A percentile compares a stretch with the other conserved stretches of the same genome.
phyloP scores from a whole-genome alignment of 1,140 invertebrate genomes.

The Trialeurodes vaporariorum region DNA sequence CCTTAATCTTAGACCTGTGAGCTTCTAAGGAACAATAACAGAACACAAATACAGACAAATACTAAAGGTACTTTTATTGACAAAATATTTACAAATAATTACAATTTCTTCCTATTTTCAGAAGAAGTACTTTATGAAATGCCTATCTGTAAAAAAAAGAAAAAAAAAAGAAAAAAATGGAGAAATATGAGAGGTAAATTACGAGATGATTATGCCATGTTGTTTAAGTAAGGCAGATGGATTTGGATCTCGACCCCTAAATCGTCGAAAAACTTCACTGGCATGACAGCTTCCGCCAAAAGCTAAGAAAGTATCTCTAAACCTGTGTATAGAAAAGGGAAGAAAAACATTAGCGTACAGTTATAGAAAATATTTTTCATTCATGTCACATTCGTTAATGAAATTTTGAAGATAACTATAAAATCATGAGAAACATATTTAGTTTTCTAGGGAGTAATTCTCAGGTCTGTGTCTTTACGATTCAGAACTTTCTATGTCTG shows the following conservation, averaged over 20 bases:
- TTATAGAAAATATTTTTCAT: constrained; percentile 6
- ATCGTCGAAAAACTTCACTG: constrained; percentile 74
- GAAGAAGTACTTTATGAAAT: neutral
- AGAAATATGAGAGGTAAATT: neutral
- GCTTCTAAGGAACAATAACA: too few species aligned
- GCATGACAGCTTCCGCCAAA: constrained; percentile 65
- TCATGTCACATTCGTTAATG: neutral
- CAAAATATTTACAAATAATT: neutral
- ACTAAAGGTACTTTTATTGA: too few species aligned
- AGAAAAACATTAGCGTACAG: neutral
- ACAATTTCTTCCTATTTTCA: neutral
- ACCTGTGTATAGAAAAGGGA: constrained; percentile 38
- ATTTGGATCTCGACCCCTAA: constrained; percentile 81
- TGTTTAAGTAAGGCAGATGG: constrained; percentile 63
- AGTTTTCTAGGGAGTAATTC: neutral
- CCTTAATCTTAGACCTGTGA: too few species aligned
- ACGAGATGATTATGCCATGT: constrained; percentile 33
- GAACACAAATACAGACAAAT: too few species aligned
- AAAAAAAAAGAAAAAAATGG: too few species aligned
- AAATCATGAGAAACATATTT: constrained; percentile 7
- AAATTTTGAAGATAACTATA: constrained; percentile 2
- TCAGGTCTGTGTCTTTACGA: neutral
- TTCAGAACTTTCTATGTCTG: neutral
- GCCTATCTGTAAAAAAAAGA: too few species aligned
- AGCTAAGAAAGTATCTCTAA: constrained; percentile 73